Conservation (phyloP, 1,140 invertebrate species). For the Coelopa frigida region DNA sequence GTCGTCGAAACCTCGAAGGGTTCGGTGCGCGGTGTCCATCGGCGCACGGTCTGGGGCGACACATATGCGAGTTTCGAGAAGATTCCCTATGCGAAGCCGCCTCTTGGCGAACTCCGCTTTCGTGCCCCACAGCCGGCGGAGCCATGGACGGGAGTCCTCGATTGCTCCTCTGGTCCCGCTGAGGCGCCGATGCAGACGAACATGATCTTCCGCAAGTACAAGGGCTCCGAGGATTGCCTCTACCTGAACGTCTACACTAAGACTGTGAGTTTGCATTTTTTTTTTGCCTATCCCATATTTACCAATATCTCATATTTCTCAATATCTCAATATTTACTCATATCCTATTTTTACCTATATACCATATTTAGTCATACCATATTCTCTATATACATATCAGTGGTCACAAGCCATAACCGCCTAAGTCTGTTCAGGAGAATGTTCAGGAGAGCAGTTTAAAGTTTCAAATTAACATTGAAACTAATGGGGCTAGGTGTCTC, state of each 20-base stretch:
- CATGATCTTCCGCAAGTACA: constrained; percentile 30
- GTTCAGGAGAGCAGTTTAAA: too few relatives aligned
- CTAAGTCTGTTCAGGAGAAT: background rate
- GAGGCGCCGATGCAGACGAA: constrained; percentile 40
- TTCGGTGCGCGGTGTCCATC: constrained; percentile 28
- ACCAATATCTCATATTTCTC: too few relatives aligned
- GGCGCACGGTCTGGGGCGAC: constrained; percentile 32
- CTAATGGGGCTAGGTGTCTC: too few relatives aligned
- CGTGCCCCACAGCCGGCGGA: constrained; percentile 47
- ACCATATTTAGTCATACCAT: too few relatives aligned
- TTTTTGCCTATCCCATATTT: too few relatives aligned
- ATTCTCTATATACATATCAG: background rate
- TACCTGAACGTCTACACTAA: constrained; percentile 50
- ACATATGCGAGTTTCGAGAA: constrained; percentile 49
- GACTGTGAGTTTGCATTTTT: constrained; percentile 43
- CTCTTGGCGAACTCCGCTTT: constrained; percentile 60
- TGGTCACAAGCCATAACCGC: too few relatives aligned
- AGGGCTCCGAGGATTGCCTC: constrained; percentile 50
- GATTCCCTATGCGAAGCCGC: constrained; percentile 67
- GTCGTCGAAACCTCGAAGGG: constrained; percentile 29
- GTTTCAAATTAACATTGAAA: too few relatives aligned
- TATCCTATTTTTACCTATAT: too few relatives aligned
- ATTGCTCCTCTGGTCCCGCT: constrained; percentile 29
- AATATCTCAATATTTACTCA: too few relatives aligned
- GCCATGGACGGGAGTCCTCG: constrained; percentile 46